Percentiles rank a stretch among this genome's conserved stretches.
These are phyloP conservation scores for Tinea pellionella DNA, from an alignment of 2,888 invertebrate species.

Conservation along the genomic window DNA sequence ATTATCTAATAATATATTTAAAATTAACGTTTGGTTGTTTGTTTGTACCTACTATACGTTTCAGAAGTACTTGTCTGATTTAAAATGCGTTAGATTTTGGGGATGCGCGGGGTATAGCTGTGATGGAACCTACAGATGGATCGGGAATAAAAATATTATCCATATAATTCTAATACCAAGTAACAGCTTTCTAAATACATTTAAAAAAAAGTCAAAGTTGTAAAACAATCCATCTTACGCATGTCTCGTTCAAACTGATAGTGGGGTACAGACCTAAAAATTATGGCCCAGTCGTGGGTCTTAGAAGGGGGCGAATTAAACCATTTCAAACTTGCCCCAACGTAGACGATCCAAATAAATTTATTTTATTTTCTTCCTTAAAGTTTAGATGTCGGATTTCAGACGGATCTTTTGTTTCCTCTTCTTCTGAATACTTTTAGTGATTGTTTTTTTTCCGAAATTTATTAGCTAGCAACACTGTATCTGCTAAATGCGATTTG, in stretches of 20 bases:
- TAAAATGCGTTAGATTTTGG: no score
- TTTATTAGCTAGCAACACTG: constrained; percentile 8
- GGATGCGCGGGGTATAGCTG: no score
- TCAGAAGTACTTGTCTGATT: no score
- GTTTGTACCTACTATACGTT: no score
- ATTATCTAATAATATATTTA: no score
- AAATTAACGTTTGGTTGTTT: no score
- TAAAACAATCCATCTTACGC: neutral
- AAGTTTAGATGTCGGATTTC: constrained; percentile 1
- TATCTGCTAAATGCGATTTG: neutral
- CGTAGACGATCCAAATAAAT: constrained; percentile 31
- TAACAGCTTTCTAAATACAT: no score
- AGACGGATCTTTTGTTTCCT: constrained; percentile 9
- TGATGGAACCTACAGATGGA: no score
- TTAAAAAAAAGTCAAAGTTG: no score
- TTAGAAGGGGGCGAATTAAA: constrained; percentile 28
- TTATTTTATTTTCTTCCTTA: constrained; percentile 18
- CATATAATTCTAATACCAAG: no score
- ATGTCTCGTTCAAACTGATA: neutral
- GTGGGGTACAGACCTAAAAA: constrained; percentile 6
- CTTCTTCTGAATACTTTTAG: constrained; percentile 1
- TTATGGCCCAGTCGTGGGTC: constrained; percentile 15
- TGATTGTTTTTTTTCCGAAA: constrained; percentile 7
- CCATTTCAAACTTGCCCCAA: constrained; percentile 29
- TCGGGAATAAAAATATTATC: no score